phyloP scores from a whole-genome alignment of 53 echinoderm and acorn worm species.

The Glandiceps talaboti region DNA sequence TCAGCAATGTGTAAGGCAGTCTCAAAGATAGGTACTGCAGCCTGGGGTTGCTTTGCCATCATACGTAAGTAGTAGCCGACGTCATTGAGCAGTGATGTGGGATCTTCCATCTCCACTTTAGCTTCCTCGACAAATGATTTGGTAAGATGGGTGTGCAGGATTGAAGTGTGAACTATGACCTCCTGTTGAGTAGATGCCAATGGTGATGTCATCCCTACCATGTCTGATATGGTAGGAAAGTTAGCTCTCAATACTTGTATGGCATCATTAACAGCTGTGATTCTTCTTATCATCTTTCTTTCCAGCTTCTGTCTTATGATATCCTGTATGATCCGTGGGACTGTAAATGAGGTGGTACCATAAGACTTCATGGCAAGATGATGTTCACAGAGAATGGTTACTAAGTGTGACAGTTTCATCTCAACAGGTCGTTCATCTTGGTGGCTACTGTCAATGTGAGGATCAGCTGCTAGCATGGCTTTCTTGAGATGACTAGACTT shows the following conservation, averaged over 20 bases:
- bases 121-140: neutral
- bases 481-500: no score
- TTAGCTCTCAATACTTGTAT: no score
- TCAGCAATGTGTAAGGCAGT: neutral
- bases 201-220: neutral
- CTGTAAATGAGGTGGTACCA: no score
- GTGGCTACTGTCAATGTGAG: no score
- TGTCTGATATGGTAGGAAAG: neutral
- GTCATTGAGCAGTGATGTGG: neutral
- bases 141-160: neutral
- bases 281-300: neutral
- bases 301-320: neutral
- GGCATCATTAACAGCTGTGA: neutral
- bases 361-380: no score
- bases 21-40: neutral
- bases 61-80: neutral
- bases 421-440: no score
- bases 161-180: neutral
- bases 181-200: neutral
- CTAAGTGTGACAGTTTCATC: no score
- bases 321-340: no score
- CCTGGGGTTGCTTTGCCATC: neutral
- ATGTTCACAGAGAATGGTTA: no score
- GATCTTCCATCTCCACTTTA: neutral
- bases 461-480: no score